Conservation (phyloP, 2,113 vertebrate genomes). For the Grus americana region DNA sequence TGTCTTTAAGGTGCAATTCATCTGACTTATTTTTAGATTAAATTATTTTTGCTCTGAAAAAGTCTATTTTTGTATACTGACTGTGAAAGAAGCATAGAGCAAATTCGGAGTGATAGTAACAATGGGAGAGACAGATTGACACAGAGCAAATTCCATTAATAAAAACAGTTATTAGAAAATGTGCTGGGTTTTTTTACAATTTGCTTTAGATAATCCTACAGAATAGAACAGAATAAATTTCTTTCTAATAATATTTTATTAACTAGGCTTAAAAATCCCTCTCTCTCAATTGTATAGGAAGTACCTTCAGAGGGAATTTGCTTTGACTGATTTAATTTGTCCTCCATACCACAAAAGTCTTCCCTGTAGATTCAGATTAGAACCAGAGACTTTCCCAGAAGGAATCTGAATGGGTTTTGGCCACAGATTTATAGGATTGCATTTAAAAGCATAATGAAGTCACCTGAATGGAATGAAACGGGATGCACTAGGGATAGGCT, state of each 20-base stretch:
- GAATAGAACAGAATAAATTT: background rate
- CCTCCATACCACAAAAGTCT: background rate
- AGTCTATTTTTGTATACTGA: background rate
- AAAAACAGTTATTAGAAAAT: background rate
- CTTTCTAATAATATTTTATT: background rate
- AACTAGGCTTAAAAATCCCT: background rate
- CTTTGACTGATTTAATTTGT: background rate
- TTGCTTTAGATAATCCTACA: background rate
- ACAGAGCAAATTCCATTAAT: background rate
- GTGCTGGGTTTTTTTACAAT: background rate
- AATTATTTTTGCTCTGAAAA: slow-evolving; percentile 8
- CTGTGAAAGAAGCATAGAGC: background rate
- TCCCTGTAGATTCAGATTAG: background rate
- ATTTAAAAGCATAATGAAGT: background rate
- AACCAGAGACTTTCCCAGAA: background rate
- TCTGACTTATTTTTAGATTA: background rate
- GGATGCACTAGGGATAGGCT: background rate
- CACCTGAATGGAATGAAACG: background rate
- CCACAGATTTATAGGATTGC: background rate
- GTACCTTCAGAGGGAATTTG: background rate
- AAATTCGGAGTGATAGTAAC: background rate
- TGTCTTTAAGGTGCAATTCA: background rate
- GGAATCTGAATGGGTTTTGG: background rate
- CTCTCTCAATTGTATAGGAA: background rate
- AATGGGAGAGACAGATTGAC: background rate